Evolutionary conservation across 1,140 invertebrate genomes (phyloP).

Genomic region (Hypsibius dujardini): DNA sequence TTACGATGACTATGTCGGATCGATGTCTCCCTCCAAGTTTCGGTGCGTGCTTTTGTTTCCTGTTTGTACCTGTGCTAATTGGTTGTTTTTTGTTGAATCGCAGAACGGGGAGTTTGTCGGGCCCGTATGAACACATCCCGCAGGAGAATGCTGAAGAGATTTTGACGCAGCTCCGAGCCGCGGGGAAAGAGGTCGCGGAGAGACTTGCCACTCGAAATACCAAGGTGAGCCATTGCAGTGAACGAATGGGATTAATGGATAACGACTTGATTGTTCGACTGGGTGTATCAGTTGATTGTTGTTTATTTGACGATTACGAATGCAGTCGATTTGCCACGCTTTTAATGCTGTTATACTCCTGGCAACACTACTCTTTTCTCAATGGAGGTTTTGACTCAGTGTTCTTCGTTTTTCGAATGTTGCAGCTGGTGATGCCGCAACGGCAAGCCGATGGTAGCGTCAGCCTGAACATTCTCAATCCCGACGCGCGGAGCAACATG

Average conservation of each 20-base stretch:
- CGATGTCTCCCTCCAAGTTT: too few relatives aligned
- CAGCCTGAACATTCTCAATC: conserved; percentile 2
- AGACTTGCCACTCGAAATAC: conserved; percentile 41
- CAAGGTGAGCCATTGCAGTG: conserved; percentile 25
- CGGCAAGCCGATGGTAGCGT: not conserved
- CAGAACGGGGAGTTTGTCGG: not conserved
- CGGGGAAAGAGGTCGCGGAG: conserved; percentile 47
- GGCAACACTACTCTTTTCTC: too few relatives aligned
- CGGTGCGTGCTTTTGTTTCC: too few relatives aligned
- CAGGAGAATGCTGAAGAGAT: conserved; percentile 65
- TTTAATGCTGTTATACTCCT: not conserved
- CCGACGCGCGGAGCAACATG: not conserved
- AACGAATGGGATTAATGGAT: not conserved
- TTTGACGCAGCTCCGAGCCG: conserved; percentile 47
- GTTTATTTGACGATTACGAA: too few relatives aligned
- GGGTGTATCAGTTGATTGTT: not conserved
- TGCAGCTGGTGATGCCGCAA: not conserved
- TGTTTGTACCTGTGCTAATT: too few relatives aligned
- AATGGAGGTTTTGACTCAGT: too few relatives aligned
- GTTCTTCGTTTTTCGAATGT: not conserved
- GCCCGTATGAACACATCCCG: conserved; percentile 51
- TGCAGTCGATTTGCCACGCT: too few relatives aligned
- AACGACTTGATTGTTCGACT: not conserved
- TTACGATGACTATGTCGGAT: too few relatives aligned
- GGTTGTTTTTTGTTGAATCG: too few relatives aligned